Evolutionary conservation across 2,888 invertebrate species (phyloP), one percentile per base, ranked within the genome.

Genomic region (Notocelia uddmanniana): DNA sequence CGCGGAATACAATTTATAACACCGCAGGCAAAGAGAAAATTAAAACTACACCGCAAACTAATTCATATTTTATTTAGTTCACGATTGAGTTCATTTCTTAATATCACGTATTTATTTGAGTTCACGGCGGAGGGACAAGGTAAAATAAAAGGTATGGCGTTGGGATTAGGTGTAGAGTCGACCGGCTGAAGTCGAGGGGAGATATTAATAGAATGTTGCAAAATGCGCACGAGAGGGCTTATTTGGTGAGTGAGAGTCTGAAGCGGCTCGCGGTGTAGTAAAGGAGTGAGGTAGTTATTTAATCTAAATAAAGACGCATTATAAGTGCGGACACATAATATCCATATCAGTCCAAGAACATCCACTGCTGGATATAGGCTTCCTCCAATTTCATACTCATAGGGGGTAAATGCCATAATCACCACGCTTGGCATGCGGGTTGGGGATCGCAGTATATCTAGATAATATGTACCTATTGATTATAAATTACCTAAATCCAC

Each of bases 201-300:
- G 63, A 31, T 74, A 74, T 74, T 71, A 74, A 71, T 74, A 74
- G 68, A 70, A 57, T 52, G 71, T 63, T 72, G 91, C 90, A 90
- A 85, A 88, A 85, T 89, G 89, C 88, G 87, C 83, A 78, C 79
- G 81, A 79, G 80, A 82, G 83, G 85, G 84, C 90, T 89, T 91
- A 91, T 91, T 91, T 89, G 92, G 91, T 85, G 79, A 83, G 91
- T 85, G 79, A 83, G 89, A 84, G 85, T 79, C 83, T 52, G 54
- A 73, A 52, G 54, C 41, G 73, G 69, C 75, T 69, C 72, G 72
- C 67, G 54, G 69, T 66, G 55, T 41, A n/a, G 69, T 69, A 37
- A 1, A 19, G 60, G 54, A 60, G 54, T 8, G 1, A 1, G 15
- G 18, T 11, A 34, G 19, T 52, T 55, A 54, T 45, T 66, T 21